Conservation (phyloP, 2,797 vertebrate genomes). For the Cichlasoma orientale region DNA sequence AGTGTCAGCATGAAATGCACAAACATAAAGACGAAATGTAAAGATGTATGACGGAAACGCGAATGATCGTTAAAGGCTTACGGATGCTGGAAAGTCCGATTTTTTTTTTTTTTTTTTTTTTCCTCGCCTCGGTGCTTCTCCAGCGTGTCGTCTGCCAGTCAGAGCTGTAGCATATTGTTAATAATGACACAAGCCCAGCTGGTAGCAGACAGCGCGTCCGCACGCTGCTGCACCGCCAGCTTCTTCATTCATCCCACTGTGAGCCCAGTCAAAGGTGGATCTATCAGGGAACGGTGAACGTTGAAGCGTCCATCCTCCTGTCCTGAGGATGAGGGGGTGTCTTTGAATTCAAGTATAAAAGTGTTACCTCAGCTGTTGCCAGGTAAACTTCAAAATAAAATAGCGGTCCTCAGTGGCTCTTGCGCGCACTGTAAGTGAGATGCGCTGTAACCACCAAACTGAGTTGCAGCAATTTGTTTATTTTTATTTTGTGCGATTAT, state of each 20-base stretch:
- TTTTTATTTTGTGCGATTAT: neutral
- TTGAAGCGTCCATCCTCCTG: neutral
- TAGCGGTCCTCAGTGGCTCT: neutral
- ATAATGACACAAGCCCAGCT: conserved; percentile 13
- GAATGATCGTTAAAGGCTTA: conserved; percentile 28
- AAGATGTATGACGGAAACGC: neutral
- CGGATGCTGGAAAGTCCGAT: conserved; percentile 30
- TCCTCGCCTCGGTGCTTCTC: neutral
- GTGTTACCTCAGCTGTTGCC: conserved; percentile 37
- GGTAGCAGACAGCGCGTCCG: neutral
- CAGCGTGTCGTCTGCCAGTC: conserved; percentile 23
- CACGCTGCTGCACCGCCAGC: neutral
- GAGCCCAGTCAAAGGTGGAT: neutral
- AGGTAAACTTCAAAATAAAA: conserved; percentile 24
- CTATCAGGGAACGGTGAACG: neutral
- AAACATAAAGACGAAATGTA: neutral
- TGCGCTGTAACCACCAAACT: neutral
- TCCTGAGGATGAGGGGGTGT: neutral
- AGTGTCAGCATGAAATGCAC: neutral
- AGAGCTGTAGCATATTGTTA: conserved; percentile 19
- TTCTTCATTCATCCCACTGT: neutral
- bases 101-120: no score
- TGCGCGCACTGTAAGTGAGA: neutral
- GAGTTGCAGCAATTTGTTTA: neutral
- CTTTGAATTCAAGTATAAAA: neutral